Evolutionary conservation across 1,140 invertebrate genomes (phyloP).

Genomic region (Drosophila sproati): DNA sequence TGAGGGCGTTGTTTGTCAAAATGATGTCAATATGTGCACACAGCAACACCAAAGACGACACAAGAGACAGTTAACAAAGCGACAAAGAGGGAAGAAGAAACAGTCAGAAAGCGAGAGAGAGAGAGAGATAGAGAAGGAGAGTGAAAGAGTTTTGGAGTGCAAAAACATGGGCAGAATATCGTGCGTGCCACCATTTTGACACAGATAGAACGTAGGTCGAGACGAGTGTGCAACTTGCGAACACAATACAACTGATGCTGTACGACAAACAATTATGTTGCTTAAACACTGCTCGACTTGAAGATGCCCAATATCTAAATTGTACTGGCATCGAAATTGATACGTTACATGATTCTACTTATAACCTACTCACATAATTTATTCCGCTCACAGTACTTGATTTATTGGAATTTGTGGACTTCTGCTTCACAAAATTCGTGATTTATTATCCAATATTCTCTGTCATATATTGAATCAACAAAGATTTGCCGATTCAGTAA

Average conservation of each 20-base stretch:
- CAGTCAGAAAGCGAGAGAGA: slow-evolving; percentile 4
- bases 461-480: too few relatives aligned
- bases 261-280: slow-evolving; percentile 7
- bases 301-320: slow-evolving; percentile 6
- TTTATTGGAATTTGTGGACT: too few relatives aligned
- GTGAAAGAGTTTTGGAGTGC: not conserved
- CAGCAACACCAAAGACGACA: slow-evolving; percentile 40
- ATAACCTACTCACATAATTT: too few relatives aligned
- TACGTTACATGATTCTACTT: too few relatives aligned
- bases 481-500: too few relatives aligned
- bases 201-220: slow-evolving; percentile 56
- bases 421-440: too few relatives aligned
- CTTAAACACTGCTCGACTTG: not conserved
- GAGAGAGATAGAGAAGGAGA: not conserved
- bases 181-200: slow-evolving; percentile 63
- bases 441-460: too few relatives aligned
- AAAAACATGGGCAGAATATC: slow-evolving; percentile 32
- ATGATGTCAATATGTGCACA: slow-evolving; percentile 71
- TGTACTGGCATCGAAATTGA: not conserved
- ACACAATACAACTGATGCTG: slow-evolving; percentile 48
- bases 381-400: too few relatives aligned
- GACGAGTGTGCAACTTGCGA: slow-evolving; percentile 27
- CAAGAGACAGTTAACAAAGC: slow-evolving; percentile 6
- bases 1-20: slow-evolving; percentile 62
- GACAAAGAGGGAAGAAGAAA: slow-evolving; percentile 2